Evolutionary conservation across 1,140 invertebrate species (phyloP).

Genomic region (Sesamia nonagrioides): DNA sequence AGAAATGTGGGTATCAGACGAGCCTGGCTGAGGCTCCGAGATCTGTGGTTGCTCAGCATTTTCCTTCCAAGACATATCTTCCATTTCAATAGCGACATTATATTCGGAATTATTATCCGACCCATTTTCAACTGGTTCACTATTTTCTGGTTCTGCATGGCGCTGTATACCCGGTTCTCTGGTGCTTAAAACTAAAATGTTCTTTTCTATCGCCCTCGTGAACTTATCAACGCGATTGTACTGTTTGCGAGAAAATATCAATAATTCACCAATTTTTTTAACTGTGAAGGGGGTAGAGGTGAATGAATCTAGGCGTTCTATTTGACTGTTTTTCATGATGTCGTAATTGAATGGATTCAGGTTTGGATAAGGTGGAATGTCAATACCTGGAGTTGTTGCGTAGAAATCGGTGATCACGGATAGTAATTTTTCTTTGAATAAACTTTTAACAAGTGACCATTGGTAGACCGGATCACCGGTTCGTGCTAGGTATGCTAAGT

Average conservation of each 20-base stretch:
- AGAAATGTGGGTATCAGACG: conserved; percentile 79
- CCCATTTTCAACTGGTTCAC: conserved; percentile 89
- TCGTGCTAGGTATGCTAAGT: conserved; percentile 96
- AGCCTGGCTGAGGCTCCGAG: no score
- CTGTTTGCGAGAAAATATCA: conserved; percentile 95
- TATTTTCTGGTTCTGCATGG: conserved; percentile 90
- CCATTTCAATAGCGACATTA: conserved; percentile 91
- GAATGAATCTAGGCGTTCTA: no score
- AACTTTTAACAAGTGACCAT: no score
- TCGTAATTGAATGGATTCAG: conserved; percentile 97
- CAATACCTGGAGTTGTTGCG: conserved; percentile 92
- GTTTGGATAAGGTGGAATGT: conserved; percentile 94
- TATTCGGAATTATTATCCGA: conserved; percentile 89
- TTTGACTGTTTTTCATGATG: conserved; percentile 94
- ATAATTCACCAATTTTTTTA: conserved; percentile 96
- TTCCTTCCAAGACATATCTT: no score
- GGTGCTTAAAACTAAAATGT: conserved; percentile 97
- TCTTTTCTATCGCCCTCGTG: no score
- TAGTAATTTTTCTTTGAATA: no score
- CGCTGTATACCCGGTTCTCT: conserved; percentile 93
- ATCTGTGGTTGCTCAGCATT: no score
- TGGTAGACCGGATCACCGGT: no score
- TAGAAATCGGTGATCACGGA: no score
- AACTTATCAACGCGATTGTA: no score
- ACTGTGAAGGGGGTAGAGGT: no score